Evolutionary conservation across 2,888 invertebrate genomes (phyloP).

Genomic region (Drosophila cyrtoloma): DNA sequence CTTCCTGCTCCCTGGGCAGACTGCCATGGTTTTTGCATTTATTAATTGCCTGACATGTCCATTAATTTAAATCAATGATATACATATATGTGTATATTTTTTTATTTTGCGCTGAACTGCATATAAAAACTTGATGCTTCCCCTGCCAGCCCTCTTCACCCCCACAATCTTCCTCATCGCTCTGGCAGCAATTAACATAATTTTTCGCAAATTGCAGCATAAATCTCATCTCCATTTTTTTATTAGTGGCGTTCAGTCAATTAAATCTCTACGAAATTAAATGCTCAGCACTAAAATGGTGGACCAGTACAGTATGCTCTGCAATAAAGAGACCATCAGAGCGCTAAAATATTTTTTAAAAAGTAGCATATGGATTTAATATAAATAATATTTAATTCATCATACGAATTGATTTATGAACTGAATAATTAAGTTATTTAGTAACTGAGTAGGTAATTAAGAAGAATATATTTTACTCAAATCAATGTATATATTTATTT

Average conservation of each 20-base stretch:
- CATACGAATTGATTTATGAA: not conserved
- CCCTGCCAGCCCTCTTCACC: slow-evolving; percentile 13
- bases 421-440: not conserved
- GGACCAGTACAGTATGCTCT: slow-evolving; percentile 32
- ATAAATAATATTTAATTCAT: not conserved
- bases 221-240: slow-evolving; percentile 72
- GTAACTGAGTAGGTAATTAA: not conserved
- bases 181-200: slow-evolving; percentile 72
- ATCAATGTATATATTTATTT: not conserved
- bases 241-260: slow-evolving; percentile 68
- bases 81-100: slow-evolving; percentile 24
- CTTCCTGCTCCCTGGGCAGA: not conserved
- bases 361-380: not conserved
- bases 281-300: slow-evolving; percentile 43
- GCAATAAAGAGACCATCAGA: not conserved
- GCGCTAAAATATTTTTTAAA: not conserved
- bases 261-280: slow-evolving; percentile 68
- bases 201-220: slow-evolving; percentile 76
- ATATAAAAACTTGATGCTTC: slow-evolving; percentile 32
- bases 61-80: slow-evolving; percentile 85
- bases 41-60: slow-evolving; percentile 85
- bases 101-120: slow-evolving; percentile 49
- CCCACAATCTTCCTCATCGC: not conserved
- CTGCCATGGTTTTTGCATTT: slow-evolving; percentile 84
- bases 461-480: not conserved